A percentile compares a stretch with the other conserved stretches of the same genome.
Evolutionary conservation across 92 coral and sea anemone species (phyloP).

Genomic region (Phymanthus crucifer): DNA sequence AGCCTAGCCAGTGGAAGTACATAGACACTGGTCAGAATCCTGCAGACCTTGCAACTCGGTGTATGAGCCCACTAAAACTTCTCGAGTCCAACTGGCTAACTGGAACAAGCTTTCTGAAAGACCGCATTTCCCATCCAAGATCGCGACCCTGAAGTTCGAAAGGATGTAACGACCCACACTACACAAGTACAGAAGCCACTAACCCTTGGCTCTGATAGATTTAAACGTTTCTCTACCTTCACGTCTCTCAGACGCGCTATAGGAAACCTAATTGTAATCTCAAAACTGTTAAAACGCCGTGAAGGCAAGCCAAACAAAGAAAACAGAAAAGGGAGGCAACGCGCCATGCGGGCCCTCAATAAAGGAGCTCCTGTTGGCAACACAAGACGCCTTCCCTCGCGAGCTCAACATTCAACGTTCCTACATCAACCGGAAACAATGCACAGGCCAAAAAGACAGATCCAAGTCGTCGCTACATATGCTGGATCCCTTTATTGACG

Average conservation of each 20-base stretch:
- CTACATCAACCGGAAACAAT: background rate
- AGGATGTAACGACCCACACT: background rate
- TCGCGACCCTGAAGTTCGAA: constrained; percentile 45
- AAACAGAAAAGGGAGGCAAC: background rate
- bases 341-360: background rate
- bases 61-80: constrained; percentile 8
- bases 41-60: constrained; percentile 39
- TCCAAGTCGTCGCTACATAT: background rate
- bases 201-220: constrained; percentile 22
- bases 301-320: background rate
- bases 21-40: constrained; percentile 27
- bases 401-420: background rate
- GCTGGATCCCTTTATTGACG: background rate
- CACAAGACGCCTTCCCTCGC: constrained; percentile 16
- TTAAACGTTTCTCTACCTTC: constrained; percentile 32
- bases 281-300: constrained; percentile 7
- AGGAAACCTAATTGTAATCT: constrained; percentile 23
- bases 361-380: constrained; percentile 7
- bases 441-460: background rate
- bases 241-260: constrained; percentile 44
- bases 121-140: background rate
- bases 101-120: constrained; percentile 4
- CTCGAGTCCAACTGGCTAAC: constrained; percentile 28
- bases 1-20: constrained; percentile 39
- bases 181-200: background rate